These are phyloP conservation scores for Boloria euphrosyne DNA, from an alignment of 2,888 invertebrate genomes.

Conservation along the genomic window DNA sequence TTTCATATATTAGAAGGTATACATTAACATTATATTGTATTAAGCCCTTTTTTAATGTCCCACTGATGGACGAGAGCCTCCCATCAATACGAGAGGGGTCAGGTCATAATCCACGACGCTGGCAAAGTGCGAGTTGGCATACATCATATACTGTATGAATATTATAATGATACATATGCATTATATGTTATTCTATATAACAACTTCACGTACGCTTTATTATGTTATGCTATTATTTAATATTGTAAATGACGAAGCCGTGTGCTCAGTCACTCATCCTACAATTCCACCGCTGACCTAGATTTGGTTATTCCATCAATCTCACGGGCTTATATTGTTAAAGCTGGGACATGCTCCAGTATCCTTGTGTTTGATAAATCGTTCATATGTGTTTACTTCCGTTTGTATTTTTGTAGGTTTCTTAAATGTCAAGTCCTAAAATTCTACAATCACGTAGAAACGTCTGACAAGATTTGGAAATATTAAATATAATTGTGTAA, in stretches of 20 bases:
- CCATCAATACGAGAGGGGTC: no score
- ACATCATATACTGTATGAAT: no score
- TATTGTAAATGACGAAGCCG: conserved; percentile 18
- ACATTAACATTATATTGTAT: no score
- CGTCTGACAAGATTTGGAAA: no score
- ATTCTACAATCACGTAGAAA: no score
- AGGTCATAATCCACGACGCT: no score
- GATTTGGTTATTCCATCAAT: conserved; percentile 32
- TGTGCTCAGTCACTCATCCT: conserved; percentile 11
- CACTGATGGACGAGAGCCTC: no score
- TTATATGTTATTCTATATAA: neutral
- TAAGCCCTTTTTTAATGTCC: no score
- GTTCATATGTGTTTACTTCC: conserved; percentile 9
- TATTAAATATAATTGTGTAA: no score
- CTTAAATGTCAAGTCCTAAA: neutral
- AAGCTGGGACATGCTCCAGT: conserved; percentile 19
- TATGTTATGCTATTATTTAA: conserved; percentile 19
- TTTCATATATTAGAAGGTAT: no score
- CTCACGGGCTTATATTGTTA: conserved; percentile 25
- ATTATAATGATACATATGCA: no score
- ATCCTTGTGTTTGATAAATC: conserved; percentile 21
- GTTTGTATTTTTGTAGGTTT: conserved; percentile 5
- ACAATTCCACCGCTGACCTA: conserved; percentile 25
- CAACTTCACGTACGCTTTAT: neutral
- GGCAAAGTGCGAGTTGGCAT: no score